A percentile compares a stretch with the other conserved stretches of the same genome.
Evolutionary conservation across 1,140 invertebrate species (phyloP).

Genomic region (Arion vulgaris): DNA sequence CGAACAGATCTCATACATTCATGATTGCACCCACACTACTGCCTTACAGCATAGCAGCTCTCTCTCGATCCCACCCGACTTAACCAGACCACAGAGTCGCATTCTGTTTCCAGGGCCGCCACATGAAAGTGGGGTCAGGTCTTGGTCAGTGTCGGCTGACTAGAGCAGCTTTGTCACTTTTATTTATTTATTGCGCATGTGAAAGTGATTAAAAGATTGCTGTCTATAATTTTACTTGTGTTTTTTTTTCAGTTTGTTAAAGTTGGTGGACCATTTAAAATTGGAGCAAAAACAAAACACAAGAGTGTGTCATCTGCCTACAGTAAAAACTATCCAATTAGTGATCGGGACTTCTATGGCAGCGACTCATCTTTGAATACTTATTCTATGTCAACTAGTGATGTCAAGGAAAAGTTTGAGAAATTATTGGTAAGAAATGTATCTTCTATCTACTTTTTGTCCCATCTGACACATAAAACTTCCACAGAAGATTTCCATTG

Average conservation of each 20-base stretch:
- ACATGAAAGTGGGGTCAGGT: not conserved
- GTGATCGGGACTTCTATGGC: conserved; percentile 47
- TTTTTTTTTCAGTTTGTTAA: conserved; percentile 51
- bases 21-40: no score
- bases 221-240: not conserved
- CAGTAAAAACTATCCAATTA: conserved; percentile 36
- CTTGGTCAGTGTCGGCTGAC: not conserved
- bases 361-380: conserved; percentile 36
- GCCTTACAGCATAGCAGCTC: no score
- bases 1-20: no score
- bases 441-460: not conserved
- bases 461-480: no score
- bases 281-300: conserved; percentile 47
- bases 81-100: no score
- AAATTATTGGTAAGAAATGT: conserved; percentile 81
- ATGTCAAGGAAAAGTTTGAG: conserved; percentile 84
- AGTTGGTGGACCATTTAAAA: conserved; percentile 43
- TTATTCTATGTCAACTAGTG: conserved; percentile 79
- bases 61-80: no score
- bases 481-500: no score
- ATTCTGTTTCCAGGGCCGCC: not conserved
- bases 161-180: no score
- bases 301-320: conserved; percentile 38
- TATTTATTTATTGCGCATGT: no score
- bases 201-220: no score